A percentile compares a stretch with the other conserved stretches of the same genome.
These are phyloP conservation scores for Eidolon dupreanum DNA, from an alignment of 2,797 vertebrate genomes.

Conservation along the genomic window DNA sequence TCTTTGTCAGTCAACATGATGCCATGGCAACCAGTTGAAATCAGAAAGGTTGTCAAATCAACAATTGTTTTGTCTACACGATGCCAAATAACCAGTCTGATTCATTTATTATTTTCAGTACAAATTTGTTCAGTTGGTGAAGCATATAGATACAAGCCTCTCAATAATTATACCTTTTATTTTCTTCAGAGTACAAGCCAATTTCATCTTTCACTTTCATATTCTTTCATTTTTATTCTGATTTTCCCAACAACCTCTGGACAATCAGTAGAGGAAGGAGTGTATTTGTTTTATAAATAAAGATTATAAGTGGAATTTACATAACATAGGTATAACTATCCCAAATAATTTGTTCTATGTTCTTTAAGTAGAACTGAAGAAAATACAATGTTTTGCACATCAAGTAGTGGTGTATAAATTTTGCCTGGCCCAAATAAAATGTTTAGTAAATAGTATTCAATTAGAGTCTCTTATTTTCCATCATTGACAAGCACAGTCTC, in stretches of 20 bases:
- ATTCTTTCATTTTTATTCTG: conserved; percentile 44
- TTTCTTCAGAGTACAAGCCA: not conserved
- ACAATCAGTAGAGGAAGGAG: not conserved
- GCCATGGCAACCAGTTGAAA: conserved; percentile 57
- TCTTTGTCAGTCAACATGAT: conserved; percentile 51
- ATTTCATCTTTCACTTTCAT: conserved; percentile 7
- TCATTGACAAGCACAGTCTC: not conserved
- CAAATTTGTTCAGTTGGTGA: conserved; percentile 29
- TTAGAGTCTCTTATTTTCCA: not conserved
- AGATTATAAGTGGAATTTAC: not conserved
- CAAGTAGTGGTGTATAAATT: not conserved
- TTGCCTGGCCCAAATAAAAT: not conserved
- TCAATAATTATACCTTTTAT: conserved; percentile 19
- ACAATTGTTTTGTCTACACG: conserved; percentile 49
- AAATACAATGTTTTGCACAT: not conserved
- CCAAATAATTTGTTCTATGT: not conserved
- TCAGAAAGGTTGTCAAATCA: conserved; percentile 50
- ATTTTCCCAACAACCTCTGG: not conserved
- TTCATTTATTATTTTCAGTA: conserved; percentile 52
- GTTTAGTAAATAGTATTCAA: not conserved
- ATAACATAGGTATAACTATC: not conserved
- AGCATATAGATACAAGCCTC: not conserved
- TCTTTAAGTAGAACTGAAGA: conserved; percentile 2
- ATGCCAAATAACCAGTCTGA: conserved; percentile 39
- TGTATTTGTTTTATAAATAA: conserved; percentile 20